phyloP scores from a whole-genome alignment of 2,888 invertebrate species.

The Melanchra persicariae region DNA sequence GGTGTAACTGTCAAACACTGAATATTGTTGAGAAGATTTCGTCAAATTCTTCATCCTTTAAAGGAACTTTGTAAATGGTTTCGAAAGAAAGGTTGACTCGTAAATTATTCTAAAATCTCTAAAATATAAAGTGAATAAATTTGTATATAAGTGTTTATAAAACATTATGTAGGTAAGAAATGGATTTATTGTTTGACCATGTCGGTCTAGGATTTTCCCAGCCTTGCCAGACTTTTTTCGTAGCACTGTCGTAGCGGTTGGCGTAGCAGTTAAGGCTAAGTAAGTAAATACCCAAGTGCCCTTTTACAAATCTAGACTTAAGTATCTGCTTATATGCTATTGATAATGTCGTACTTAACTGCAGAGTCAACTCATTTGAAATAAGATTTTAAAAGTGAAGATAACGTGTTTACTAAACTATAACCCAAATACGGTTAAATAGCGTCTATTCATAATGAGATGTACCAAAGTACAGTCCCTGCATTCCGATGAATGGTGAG shows the following conservation, averaged over 20 bases:
- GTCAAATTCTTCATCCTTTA: constrained; percentile 74
- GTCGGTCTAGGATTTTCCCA: neutral
- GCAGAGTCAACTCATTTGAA: constrained; percentile 26
- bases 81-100: constrained; percentile 57
- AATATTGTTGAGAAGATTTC: constrained; percentile 77
- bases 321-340: neutral
- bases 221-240: constrained; percentile 9
- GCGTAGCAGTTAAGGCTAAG: constrained; percentile 34
- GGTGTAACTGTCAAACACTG: constrained; percentile 80
- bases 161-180: neutral
- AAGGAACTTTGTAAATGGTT: constrained; percentile 69
- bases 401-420: constrained; percentile 59
- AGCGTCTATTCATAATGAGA: constrained; percentile 82
- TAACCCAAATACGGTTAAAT: constrained; percentile 78
- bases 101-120: constrained; percentile 54
- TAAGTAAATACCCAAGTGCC: neutral
- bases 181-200: neutral
- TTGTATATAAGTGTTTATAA: constrained; percentile 1
- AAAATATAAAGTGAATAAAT: constrained; percentile 1
- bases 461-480: constrained; percentile 82
- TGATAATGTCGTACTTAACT: constrained; percentile 3
- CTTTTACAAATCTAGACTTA: constrained; percentile 3
- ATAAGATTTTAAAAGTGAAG: constrained; percentile 49
- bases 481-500: constrained; percentile 87
- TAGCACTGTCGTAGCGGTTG: constrained; percentile 32